Percentiles rank a stretch among this genome's conserved stretches.
phyloP scores from a whole-genome alignment of 2,888 invertebrate species.

The Macrosiphum euphorbiae region DNA sequence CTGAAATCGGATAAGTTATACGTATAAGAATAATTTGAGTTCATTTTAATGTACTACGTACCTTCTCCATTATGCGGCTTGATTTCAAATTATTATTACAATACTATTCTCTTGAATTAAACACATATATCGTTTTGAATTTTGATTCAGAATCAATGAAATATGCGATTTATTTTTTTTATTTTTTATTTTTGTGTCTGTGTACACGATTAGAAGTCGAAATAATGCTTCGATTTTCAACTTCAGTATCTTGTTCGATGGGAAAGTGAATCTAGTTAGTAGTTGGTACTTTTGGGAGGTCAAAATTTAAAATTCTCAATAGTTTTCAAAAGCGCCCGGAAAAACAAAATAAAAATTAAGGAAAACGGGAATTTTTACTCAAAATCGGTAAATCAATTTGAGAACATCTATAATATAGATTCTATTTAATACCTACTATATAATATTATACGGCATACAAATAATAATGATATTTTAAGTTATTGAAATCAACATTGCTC shows the following conservation, averaged over 20 bases:
- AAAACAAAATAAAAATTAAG: no score
- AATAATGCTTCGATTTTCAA: no score
- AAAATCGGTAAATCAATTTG: background rate
- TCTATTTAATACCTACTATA: background rate
- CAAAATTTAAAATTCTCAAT: no score
- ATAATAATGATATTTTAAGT: background rate
- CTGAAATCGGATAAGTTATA: slow-evolving; percentile 34
- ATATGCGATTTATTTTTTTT: no score
- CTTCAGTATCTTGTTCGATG: no score
- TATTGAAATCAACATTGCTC: background rate
- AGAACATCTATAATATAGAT: background rate
- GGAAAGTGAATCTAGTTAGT: no score
- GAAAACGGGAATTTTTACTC: no score
- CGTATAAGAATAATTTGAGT: slow-evolving; percentile 21
- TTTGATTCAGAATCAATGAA: background rate
- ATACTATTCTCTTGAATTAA: background rate
- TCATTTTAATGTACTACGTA: background rate
- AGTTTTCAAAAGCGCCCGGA: no score
- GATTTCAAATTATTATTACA: background rate
- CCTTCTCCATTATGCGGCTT: background rate
- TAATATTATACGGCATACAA: background rate
- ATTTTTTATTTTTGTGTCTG: no score
- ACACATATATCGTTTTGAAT: background rate
- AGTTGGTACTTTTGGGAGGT: no score
- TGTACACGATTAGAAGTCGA: no score